These are phyloP conservation scores for Malaclemys terrapin DNA, from an alignment of 2,113 vertebrate genomes.

Conservation along the genomic window DNA sequence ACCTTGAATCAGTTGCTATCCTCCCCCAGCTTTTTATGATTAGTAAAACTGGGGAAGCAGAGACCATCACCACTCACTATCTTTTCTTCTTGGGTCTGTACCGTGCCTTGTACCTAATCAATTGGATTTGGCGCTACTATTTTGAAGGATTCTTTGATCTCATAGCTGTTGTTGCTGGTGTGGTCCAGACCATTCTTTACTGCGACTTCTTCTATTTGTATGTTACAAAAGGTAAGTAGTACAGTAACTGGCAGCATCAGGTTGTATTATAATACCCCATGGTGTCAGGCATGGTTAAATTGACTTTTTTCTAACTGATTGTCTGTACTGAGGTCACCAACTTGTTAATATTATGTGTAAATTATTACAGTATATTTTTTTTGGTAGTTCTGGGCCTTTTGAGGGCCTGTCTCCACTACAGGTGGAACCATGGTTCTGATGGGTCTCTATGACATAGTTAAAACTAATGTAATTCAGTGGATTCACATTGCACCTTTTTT, in stretches of 20 bases:
- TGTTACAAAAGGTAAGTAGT: conserved; percentile 94
- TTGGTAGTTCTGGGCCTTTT: neutral
- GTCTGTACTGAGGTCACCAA: rapidly evolving
- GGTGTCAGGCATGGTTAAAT: neutral
- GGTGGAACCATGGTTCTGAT: neutral
- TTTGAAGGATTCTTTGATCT: conserved; percentile 99
- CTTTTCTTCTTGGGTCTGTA: conserved; percentile 99
- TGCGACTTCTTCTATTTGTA: conserved; percentile 99
- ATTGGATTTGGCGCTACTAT: conserved; percentile 99
- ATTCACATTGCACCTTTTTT: neutral
- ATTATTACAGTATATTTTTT: neutral
- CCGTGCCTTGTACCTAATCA: conserved; percentile 96
- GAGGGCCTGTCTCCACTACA: neutral
- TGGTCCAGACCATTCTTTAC: conserved; percentile 98
- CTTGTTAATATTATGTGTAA: neutral
- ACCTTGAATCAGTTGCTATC: conserved; percentile 96
- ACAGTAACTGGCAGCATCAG: neutral
- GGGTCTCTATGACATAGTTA: neutral
- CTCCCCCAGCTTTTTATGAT: conserved; percentile 99
- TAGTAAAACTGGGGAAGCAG: conserved; percentile 98
- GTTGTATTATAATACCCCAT: neutral
- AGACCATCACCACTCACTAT: conserved; percentile 99
- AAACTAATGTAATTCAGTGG: neutral
- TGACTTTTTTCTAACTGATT: rapidly evolving
- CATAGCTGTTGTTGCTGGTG: conserved; percentile 97